Evolutionary conservation across 2,797 vertebrate genomes (phyloP).

Genomic region (Perodicticus potto): DNA sequence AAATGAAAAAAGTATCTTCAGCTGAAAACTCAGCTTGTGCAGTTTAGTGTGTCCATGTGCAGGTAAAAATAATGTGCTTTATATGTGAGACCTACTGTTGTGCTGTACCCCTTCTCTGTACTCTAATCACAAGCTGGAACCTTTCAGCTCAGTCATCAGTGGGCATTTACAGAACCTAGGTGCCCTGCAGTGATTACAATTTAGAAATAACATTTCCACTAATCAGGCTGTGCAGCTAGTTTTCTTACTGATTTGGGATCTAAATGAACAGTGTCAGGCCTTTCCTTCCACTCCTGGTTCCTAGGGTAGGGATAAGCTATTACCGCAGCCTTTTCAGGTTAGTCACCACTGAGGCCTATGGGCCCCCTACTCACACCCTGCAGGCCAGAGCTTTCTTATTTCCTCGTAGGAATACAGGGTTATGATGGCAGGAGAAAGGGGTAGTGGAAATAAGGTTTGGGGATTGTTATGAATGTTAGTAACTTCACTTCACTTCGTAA

Average conservation of each 20-base stretch:
- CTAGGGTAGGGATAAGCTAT: not conserved
- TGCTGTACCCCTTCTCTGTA: slow-evolving; percentile 71
- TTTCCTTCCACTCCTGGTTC: not conserved
- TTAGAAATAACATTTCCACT: slow-evolving; percentile 48
- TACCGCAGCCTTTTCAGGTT: not conserved
- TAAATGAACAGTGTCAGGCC: not conserved
- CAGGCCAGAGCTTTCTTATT: not conserved
- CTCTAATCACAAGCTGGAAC: slow-evolving; percentile 61
- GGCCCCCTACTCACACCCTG: not conserved
- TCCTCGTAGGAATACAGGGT: not conserved
- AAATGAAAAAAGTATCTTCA: slow-evolving; percentile 29
- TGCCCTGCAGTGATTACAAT: slow-evolving; percentile 5
- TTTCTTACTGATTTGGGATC: slow-evolving; percentile 25
- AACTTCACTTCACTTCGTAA: not conserved
- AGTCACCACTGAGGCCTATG: not conserved
- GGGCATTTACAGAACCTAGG: slow-evolving; percentile 33
- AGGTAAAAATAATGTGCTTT: slow-evolving; percentile 66
- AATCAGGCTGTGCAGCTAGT: not conserved
- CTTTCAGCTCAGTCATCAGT: rapidly evolving
- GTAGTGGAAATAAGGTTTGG: not conserved
- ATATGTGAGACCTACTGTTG: slow-evolving; percentile 42
- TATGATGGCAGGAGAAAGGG: not conserved
- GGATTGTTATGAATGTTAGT: not conserved
- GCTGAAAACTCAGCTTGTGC: slow-evolving; percentile 74
- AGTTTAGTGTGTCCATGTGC: slow-evolving; percentile 53